Conservation (phyloP, 1,140 invertebrate genomes). For the Zaprionus camerounensis region DNA sequence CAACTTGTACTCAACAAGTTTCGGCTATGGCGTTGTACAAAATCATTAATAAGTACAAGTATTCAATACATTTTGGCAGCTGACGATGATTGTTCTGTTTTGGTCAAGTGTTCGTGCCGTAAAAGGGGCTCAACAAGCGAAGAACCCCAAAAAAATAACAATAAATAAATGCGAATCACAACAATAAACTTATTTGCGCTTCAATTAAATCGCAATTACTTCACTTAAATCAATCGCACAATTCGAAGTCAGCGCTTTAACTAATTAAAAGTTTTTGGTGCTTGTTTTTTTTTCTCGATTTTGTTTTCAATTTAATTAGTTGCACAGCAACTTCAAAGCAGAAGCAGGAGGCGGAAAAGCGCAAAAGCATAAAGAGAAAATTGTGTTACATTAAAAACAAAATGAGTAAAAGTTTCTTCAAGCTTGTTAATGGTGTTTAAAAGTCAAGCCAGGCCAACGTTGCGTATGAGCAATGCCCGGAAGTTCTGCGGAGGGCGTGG, state of each 20-base stretch:
- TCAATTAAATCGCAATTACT: constrained; percentile 51
- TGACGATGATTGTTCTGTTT: constrained; percentile 44
- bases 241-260: constrained; percentile 24
- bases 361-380: constrained; percentile 7
- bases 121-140: constrained; percentile 37
- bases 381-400: constrained; percentile 21
- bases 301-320: constrained; percentile 47
- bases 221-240: constrained; percentile 29
- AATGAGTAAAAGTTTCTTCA: constrained; percentile 10
- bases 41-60: constrained; percentile 39
- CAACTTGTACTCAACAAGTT: background rate
- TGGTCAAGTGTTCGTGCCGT: constrained; percentile 45
- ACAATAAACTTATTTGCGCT: constrained; percentile 40
- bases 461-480: constrained; percentile 41
- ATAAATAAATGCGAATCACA: background rate
- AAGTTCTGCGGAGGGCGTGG: background rate
- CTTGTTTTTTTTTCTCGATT: constrained; percentile 13
- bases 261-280: constrained; percentile 46
- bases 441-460: constrained; percentile 29
- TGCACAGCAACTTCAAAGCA: constrained; percentile 45
- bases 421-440: constrained; percentile 43
- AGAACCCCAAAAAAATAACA: constrained; percentile 3
- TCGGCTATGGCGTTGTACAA: constrained; percentile 33
- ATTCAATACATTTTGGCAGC: constrained; percentile 29
- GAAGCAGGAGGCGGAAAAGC: background rate